Percentiles rank a stretch among this genome's conserved stretches.
Evolutionary conservation across 2,797 vertebrate species (phyloP).

Genomic region (Oryzias sinensis): DNA sequence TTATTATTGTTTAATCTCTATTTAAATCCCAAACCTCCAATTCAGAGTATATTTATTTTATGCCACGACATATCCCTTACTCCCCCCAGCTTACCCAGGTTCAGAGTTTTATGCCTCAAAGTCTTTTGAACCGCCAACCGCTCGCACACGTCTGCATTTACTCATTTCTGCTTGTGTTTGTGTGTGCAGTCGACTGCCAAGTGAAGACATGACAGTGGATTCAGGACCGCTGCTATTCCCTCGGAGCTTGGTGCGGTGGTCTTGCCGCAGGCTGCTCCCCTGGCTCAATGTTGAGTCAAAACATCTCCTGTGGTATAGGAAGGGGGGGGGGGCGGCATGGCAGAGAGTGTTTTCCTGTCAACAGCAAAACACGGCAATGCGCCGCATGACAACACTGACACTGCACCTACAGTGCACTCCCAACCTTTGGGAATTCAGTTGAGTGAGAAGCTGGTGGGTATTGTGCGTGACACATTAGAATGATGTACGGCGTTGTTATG

Average conservation of each 20-base stretch:
- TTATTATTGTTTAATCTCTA: too few species aligned
- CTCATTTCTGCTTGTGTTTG: background rate
- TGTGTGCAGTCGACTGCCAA: constrained; percentile 12
- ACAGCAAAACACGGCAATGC: constrained; percentile 51
- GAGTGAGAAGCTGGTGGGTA: constrained; percentile 31
- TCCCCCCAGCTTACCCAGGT: too few species aligned
- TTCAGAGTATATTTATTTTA: too few species aligned
- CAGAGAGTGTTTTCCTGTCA: constrained; percentile 46
- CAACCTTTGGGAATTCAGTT: constrained; percentile 56
- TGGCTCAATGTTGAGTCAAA: constrained; percentile 60
- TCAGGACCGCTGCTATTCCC: constrained; percentile 38
- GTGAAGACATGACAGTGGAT: constrained; percentile 21
- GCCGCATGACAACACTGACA: constrained; percentile 55
- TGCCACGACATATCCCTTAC: too few species aligned
- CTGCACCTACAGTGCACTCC: constrained; percentile 37
- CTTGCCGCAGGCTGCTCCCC: constrained; percentile 61
- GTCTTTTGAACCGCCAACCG: too few species aligned
- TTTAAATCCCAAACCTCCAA: too few species aligned
- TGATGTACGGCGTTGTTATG: constrained; percentile 49
- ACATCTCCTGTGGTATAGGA: constrained; percentile 49
- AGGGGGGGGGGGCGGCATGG: constrained; percentile 5
- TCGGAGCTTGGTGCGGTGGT: constrained; percentile 45
- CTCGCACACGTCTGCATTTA: too few species aligned
- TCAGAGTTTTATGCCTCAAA: too few species aligned
- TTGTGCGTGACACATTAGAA: constrained; percentile 36